Percentiles rank a stretch among this genome's conserved stretches.
Evolutionary conservation across 1,140 invertebrate genomes (phyloP).

Genomic region (Trichomalopsis sarcophagae): DNA sequence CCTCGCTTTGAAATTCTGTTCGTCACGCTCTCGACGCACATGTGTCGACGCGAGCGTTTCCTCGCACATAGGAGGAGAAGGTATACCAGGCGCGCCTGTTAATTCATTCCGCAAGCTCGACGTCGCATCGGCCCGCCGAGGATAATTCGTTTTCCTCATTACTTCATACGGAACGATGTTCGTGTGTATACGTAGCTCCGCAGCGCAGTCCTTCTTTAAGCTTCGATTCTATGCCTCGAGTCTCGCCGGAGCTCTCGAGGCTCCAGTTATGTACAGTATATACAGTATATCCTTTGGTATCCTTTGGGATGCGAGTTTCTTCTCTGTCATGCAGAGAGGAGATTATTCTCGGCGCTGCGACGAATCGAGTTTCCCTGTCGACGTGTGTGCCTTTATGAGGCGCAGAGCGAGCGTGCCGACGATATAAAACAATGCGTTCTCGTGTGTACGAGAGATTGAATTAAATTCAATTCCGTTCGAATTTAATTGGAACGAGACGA

Average conservation of each 20-base stretch:
- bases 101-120: conserved; percentile 29
- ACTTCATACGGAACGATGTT: background rate
- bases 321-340: background rate
- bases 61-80: too few species aligned
- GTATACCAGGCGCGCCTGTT: background rate
- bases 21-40: background rate
- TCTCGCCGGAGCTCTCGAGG: background rate
- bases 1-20: background rate
- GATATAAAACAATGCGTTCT: background rate
- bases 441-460: too few species aligned
- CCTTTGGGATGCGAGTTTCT: conserved; percentile 8
- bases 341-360: background rate
- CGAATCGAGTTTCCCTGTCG: background rate
- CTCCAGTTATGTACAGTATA: background rate
- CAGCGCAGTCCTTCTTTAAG: background rate
- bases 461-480: too few species aligned
- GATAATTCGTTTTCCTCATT: conserved; percentile 37
- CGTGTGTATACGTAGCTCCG: background rate
- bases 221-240: background rate
- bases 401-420: background rate
- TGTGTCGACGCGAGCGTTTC: background rate
- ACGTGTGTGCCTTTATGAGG: background rate
- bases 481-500: too few species aligned
- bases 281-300: conserved; percentile 7
- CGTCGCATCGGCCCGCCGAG: background rate